Evolutionary conservation across 2,888 invertebrate species (phyloP).

Genomic region (Asteroscopus sphinx): DNA sequence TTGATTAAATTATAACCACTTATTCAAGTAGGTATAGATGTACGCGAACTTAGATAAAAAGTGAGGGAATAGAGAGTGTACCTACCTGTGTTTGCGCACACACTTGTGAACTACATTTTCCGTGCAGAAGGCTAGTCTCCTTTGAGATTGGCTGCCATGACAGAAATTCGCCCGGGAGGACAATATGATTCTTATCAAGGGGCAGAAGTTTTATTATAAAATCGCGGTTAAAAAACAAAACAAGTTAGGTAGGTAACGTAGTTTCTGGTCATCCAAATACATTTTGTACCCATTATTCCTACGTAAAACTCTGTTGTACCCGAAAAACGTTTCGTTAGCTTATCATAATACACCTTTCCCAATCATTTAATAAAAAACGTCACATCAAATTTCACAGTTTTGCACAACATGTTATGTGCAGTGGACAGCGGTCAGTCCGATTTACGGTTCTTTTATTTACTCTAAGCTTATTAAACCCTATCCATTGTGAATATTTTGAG

Average conservation of each 20-base stretch:
- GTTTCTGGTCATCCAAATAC: not conserved
- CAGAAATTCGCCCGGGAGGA: too few relatives aligned
- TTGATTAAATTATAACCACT: too few relatives aligned
- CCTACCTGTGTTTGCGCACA: too few relatives aligned
- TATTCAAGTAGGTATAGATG: too few relatives aligned
- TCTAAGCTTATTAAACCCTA: slow-evolving; percentile 88
- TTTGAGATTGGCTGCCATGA: too few relatives aligned
- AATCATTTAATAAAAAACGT: slow-evolving; percentile 71
- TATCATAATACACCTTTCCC: slow-evolving; percentile 31
- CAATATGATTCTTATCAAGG: too few relatives aligned
- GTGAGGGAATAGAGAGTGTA: too few relatives aligned
- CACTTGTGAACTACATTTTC: too few relatives aligned
- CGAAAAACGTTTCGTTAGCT: slow-evolving; percentile 31
- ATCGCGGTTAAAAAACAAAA: too few relatives aligned
- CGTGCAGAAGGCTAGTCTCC: too few relatives aligned
- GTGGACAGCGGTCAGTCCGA: slow-evolving; percentile 81
- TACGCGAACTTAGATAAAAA: too few relatives aligned
- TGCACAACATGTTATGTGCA: slow-evolving; percentile 63
- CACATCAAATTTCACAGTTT: slow-evolving; percentile 75
- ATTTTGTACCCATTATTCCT: slow-evolving; percentile 6
- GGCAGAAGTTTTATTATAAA: too few relatives aligned
- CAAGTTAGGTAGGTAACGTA: not conserved
- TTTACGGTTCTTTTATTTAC: slow-evolving; percentile 85
- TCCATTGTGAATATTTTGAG: slow-evolving; percentile 78
- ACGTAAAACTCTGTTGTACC: slow-evolving; percentile 13